phyloP scores from a whole-genome alignment of 2,888 invertebrate genomes.

The Polia nebulosa region DNA sequence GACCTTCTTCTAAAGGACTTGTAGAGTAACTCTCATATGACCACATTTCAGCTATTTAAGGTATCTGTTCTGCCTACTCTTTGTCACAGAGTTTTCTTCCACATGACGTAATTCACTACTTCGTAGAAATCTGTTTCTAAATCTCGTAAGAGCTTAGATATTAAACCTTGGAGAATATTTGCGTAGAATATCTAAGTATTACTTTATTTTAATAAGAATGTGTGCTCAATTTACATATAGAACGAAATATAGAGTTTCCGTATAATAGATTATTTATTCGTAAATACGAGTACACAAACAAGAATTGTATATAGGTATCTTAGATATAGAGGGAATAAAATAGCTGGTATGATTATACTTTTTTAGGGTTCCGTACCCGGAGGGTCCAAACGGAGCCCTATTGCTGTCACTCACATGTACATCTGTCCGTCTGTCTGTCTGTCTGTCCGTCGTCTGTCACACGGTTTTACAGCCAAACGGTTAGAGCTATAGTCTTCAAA shows the following conservation, averaged over 20 bases:
- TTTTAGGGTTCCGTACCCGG: too few relatives aligned
- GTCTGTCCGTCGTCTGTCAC: too few relatives aligned
- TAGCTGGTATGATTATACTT: too few relatives aligned
- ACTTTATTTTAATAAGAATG: background rate
- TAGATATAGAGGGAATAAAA: too few relatives aligned
- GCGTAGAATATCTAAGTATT: constrained; percentile 9
- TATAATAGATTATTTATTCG: background rate
- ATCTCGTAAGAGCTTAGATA: background rate
- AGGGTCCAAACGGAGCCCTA: too few relatives aligned
- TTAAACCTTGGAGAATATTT: background rate
- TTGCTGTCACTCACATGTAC: too few relatives aligned
- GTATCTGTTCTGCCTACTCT: constrained; percentile 2
- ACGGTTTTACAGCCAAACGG: too few relatives aligned
- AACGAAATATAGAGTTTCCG: background rate
- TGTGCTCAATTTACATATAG: constrained; percentile 6
- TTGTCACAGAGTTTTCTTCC: background rate
- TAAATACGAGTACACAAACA: background rate
- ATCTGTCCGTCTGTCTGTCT: too few relatives aligned
- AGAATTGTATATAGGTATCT: background rate
- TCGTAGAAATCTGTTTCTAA: background rate
- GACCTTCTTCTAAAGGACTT: too few relatives aligned
- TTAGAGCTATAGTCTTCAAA: too few relatives aligned
- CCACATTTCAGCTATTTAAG: constrained; percentile 4
- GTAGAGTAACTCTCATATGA: background rate
- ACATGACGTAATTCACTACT: constrained; percentile 4